These are phyloP conservation scores for Crossaster papposus DNA, from an alignment of 53 echinoderm and acorn worm genomes.

Conservation along the genomic window DNA sequence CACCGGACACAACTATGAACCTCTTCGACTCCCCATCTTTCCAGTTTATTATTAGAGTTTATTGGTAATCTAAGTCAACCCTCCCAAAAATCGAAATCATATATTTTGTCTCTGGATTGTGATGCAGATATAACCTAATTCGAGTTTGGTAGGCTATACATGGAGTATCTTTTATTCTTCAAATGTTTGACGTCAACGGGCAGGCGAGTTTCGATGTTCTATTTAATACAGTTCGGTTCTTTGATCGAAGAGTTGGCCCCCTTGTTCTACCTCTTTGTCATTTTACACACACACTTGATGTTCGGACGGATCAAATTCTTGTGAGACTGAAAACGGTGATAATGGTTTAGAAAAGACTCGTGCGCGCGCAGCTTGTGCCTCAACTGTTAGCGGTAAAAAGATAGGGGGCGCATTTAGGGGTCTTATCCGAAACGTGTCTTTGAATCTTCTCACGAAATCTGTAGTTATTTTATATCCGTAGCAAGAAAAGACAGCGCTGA, in stretches of 20 bases:
- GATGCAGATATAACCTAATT: not conserved
- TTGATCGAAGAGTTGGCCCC: not conserved
- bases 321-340: not conserved
- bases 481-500: no score
- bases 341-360: not conserved
- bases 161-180: not conserved
- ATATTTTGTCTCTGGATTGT: slow-evolving; percentile 9
- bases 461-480: no score
- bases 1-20: slow-evolving; percentile 1
- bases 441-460: not conserved
- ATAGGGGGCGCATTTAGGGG: not conserved
- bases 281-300: not conserved
- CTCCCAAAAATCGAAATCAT: not conserved
- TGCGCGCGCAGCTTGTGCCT: not conserved
- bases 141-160: not conserved
- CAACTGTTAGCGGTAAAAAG: not conserved
- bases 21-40: not conserved
- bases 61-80: not conserved
- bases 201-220: not conserved
- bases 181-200: slow-evolving; percentile 1
- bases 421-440: not conserved
- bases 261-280: not conserved
- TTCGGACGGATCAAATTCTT: not conserved
- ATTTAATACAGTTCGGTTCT: not conserved
- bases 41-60: slow-evolving; percentile 11